A percentile compares a stretch with the other conserved stretches of the same genome.
Conservation (phyloP, 2,888 invertebrate genomes). For the Pogonocherus hispidulus region DNA sequence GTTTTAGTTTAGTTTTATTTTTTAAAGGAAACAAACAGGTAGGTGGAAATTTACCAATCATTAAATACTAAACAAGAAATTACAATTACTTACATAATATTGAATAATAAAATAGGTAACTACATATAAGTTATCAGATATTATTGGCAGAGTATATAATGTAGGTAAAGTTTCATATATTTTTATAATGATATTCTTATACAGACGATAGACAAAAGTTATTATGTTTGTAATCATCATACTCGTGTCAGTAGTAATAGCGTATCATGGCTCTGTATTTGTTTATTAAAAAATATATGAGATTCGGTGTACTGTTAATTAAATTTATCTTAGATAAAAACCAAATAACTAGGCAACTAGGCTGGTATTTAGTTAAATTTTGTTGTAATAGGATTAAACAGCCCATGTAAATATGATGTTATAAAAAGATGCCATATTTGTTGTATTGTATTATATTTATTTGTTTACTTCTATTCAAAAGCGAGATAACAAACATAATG, state of each 20-base stretch:
- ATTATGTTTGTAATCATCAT: no score
- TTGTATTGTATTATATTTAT: slow-evolving; percentile 38
- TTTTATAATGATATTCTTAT: no score
- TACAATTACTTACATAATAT: background rate
- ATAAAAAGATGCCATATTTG: slow-evolving; percentile 33
- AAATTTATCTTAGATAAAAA: slow-evolving; percentile 30
- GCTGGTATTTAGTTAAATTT: slow-evolving; percentile 13
- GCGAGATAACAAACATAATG: slow-evolving; percentile 30
- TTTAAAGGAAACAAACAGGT: background rate
- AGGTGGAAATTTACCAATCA: background rate
- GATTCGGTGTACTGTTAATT: slow-evolving; percentile 18
- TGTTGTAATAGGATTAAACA: slow-evolving; percentile 37
- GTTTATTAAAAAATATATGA: slow-evolving; percentile 6
- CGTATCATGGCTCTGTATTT: slow-evolving; percentile 1
- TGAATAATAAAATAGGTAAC: background rate
- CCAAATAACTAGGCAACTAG: slow-evolving; percentile 10
- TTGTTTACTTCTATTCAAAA: slow-evolving; percentile 37
- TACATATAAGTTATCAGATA: no score
- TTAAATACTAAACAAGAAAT: background rate
- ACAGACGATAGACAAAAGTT: no score
- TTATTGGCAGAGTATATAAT: no score
- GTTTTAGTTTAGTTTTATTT: no score
- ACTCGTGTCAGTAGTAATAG: background rate
- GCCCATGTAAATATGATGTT: slow-evolving; percentile 33
- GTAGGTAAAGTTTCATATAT: no score